Evolutionary conservation across 1,140 invertebrate genomes (phyloP).

Genomic region (Hydropsyche tenuis): DNA sequence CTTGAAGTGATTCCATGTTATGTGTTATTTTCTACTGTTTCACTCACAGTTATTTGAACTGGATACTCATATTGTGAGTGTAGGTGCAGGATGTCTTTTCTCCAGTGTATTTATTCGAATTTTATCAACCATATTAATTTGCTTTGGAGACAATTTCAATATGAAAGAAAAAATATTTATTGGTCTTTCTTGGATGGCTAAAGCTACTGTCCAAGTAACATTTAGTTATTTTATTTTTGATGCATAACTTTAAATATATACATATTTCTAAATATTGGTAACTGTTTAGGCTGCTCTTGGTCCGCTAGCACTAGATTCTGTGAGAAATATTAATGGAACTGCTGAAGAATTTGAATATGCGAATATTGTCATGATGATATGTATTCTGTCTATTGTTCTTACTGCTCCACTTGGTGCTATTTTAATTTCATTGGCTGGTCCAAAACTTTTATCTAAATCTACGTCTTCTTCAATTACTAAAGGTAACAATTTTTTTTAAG

Average conservation of each 20-base stretch:
- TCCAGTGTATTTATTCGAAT: constrained; percentile 70
- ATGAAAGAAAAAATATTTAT: constrained; percentile 82
- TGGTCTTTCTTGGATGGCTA: constrained; percentile 89
- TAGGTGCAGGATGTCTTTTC: constrained; percentile 68
- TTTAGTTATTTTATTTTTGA: neutral
- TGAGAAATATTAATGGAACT: constrained; percentile 54
- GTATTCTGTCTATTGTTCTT: constrained; percentile 88
- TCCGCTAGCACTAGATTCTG: constrained; percentile 59
- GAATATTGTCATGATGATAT: constrained; percentile 72
- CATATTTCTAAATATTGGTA: neutral
- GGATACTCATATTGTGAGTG: constrained; percentile 67
- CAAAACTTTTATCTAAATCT: constrained; percentile 77
- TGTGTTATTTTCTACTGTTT: constrained; percentile 14
- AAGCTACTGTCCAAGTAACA: constrained; percentile 83
- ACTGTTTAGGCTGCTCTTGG: constrained; percentile 59
- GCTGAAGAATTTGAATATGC: constrained; percentile 54
- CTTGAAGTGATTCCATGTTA: neutral
- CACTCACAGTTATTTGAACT: constrained; percentile 67
- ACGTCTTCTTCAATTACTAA: constrained; percentile 64
- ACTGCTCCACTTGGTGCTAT: constrained; percentile 93
- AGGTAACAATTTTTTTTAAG: constrained; percentile 53
- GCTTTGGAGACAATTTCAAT: constrained; percentile 81
- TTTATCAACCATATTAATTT: constrained; percentile 67
- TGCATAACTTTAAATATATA: constrained; percentile 16
- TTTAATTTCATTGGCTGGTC: constrained; percentile 80